phyloP scores from a whole-genome alignment of 2,888 invertebrate genomes.

The Chelonus formosanus region DNA sequence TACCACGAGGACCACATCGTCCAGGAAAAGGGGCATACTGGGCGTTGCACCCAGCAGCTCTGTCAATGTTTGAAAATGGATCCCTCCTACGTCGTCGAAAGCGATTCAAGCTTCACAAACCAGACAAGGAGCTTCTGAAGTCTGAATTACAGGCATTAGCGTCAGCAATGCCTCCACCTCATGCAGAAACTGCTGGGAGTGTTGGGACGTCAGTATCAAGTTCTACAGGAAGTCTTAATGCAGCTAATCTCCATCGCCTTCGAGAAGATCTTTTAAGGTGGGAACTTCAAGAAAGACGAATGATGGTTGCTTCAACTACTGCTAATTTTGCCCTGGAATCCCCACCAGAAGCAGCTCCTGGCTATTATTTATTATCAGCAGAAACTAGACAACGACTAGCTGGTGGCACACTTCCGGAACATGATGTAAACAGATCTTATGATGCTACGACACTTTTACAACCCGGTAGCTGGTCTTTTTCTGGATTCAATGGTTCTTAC shows the following conservation, averaged over 20 bases:
- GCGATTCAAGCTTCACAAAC: conserved; percentile 83
- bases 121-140: conserved; percentile 71
- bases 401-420: conserved; percentile 40
- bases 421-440: conserved; percentile 48
- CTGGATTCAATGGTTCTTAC: conserved; percentile 51
- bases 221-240: conserved; percentile 62
- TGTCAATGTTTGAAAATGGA: conserved; percentile 90
- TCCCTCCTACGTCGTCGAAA: conserved; percentile 81
- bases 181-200: conserved; percentile 43
- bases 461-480: conserved; percentile 56
- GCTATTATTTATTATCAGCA: conserved; percentile 61
- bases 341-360: conserved; percentile 40
- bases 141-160: conserved; percentile 61
- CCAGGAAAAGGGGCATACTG: conserved; percentile 88
- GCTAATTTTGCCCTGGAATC: conserved; percentile 39
- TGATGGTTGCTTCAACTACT: conserved; percentile 59
- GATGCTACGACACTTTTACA: conserved; percentile 55
- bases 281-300: conserved; percentile 62
- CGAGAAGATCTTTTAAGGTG: conserved; percentile 60
- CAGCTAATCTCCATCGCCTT: conserved; percentile 59
- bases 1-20: conserved; percentile 79
- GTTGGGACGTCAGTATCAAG: conserved; percentile 45
- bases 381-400: conserved; percentile 54
- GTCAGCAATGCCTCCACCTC: conserved; percentile 58
- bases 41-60: conserved; percentile 81